Conservation (phyloP, 2,113 vertebrate genomes). For the Chitala chitala region DNA sequence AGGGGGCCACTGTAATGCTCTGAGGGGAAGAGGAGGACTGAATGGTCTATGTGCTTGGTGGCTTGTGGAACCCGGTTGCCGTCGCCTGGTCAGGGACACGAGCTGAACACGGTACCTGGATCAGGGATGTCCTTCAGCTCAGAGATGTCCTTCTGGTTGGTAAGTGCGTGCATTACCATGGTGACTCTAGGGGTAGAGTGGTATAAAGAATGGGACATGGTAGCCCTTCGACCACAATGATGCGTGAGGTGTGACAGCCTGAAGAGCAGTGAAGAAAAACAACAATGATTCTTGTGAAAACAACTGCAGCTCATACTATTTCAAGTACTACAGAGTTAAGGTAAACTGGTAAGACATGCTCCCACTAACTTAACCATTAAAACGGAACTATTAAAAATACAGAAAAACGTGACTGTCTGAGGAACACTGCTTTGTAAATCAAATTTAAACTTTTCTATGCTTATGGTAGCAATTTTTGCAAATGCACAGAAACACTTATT, state of each 20-base stretch:
- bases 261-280: no score
- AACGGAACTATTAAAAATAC: background rate
- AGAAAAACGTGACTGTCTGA: no score
- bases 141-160: constrained; percentile 44
- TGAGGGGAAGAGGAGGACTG: constrained; percentile 17
- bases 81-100: constrained; percentile 7
- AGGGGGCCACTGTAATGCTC: constrained; percentile 14
- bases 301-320: background rate
- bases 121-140: no score
- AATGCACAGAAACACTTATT: no score
- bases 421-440: no score
- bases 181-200: background rate
- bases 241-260: no score
- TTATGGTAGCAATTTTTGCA: background rate
- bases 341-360: background rate
- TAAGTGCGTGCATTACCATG: constrained; percentile 28
- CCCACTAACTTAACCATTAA: no score
- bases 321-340: no score
- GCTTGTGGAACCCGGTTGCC: constrained; percentile 19
- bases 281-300: no score
- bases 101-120: background rate
- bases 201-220: background rate
- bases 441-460: background rate
- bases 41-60: constrained; percentile 16
- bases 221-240: background rate